phyloP scores from a whole-genome alignment of 2,888 invertebrate species.

The Stegophylla sp. region DNA sequence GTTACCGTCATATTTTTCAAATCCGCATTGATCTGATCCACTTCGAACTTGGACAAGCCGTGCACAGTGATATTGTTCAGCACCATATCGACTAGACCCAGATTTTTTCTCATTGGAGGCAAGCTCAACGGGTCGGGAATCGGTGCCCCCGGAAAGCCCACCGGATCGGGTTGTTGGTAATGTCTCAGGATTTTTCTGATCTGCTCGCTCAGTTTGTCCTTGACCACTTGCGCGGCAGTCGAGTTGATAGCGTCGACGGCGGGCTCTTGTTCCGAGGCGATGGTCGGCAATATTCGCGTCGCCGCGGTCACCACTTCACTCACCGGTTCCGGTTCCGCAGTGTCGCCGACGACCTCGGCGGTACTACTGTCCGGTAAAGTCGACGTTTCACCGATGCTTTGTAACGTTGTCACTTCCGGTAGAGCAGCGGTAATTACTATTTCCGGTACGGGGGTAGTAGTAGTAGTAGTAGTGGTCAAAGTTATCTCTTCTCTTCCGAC shows the following conservation, averaged over 20 bases:
- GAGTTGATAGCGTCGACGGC: not conserved
- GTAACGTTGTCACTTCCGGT: not conserved
- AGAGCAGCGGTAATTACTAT: no score
- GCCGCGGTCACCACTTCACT: not conserved
- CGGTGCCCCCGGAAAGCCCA: slow-evolving; percentile 80
- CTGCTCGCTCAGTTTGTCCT: slow-evolving; percentile 75
- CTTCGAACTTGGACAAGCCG: slow-evolving; percentile 80
- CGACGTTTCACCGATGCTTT: not conserved
- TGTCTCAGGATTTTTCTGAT: slow-evolving; percentile 76
- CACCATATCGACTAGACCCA: slow-evolving; percentile 74
- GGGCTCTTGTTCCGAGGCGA: not conserved
- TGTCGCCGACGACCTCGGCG: not conserved
- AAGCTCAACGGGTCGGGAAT: slow-evolving; percentile 83
- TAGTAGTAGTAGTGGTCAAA: not conserved
- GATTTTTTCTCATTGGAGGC: slow-evolving; percentile 77
- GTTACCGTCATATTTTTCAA: slow-evolving; percentile 77
- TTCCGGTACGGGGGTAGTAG: no score
- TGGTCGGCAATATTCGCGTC: not conserved
- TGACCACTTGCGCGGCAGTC: slow-evolving; percentile 46
- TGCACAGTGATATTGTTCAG: slow-evolving; percentile 76
- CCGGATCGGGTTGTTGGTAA: slow-evolving; percentile 80
- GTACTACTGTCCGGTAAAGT: not conserved
- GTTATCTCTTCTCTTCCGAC: not conserved
- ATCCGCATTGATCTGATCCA: slow-evolving; percentile 75
- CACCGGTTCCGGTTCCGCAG: not conserved